These are phyloP conservation scores for Drosophila nebulosa DNA, from an alignment of 1,140 invertebrate species.

Conservation along the genomic window DNA sequence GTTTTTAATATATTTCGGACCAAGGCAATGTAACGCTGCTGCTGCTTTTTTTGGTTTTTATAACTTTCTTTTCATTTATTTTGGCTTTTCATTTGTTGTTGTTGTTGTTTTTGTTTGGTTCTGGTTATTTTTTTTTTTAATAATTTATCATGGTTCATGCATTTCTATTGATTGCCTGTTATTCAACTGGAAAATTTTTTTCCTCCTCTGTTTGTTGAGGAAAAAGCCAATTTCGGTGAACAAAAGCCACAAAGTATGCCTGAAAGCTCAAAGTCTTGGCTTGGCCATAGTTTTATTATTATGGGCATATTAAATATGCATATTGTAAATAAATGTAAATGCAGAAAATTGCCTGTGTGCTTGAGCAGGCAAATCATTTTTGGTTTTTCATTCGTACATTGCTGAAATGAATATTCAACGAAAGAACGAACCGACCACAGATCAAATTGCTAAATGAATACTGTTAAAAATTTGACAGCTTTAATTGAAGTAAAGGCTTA, in stretches of 20 bases:
- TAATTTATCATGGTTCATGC: conserved; percentile 43
- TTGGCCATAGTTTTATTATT: neutral
- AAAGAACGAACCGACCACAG: neutral
- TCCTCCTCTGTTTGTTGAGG: neutral
- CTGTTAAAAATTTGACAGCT: conserved; percentile 29
- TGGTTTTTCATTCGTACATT: neutral
- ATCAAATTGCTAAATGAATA: conserved; percentile 34
- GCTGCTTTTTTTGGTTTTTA: conserved; percentile 31
- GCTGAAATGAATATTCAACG: neutral
- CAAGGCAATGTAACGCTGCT: neutral
- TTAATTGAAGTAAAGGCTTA: neutral
- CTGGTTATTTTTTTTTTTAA: conserved; percentile 49
- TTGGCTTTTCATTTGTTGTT: neutral
- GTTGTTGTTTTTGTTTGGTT: conserved; percentile 18
- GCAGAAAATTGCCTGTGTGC: neutral
- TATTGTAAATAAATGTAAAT: neutral
- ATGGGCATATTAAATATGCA: neutral
- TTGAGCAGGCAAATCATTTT: neutral
- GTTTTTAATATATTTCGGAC: conserved; percentile 46
- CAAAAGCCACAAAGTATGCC: conserved; percentile 18
- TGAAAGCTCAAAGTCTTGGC: conserved; percentile 16
- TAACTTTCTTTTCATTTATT: conserved; percentile 3
- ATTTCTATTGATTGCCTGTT: conserved; percentile 64
- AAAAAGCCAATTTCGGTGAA: conserved; percentile 14
- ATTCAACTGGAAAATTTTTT: conserved; percentile 46